Percentiles rank a stretch among this genome's conserved stretches.
Evolutionary conservation across 2,888 invertebrate species (phyloP).

Genomic region (Dromius quadrimaculatus): DNA sequence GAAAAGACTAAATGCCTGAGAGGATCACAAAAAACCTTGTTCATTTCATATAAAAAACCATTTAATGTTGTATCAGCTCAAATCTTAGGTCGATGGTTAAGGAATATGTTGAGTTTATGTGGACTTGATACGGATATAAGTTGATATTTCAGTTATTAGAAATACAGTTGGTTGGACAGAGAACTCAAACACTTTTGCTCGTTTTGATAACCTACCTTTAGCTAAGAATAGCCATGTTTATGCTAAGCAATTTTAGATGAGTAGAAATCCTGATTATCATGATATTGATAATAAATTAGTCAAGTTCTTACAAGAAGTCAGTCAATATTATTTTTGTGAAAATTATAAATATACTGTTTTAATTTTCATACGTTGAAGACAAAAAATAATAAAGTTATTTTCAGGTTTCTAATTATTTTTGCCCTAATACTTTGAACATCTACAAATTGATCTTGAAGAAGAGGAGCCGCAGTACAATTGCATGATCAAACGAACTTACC

Average conservation of each 20-base stretch:
- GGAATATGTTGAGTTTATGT: background rate
- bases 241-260: background rate
- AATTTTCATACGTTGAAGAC: too few relatives aligned
- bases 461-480: too few relatives aligned
- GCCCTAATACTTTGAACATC: background rate
- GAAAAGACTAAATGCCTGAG: background rate
- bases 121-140: background rate
- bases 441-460: too few relatives aligned
- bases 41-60: background rate
- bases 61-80: background rate
- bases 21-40: background rate
- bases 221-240: background rate
- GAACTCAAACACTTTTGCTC: slow-evolving; percentile 38
- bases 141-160: slow-evolving; percentile 28
- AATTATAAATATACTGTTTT: slow-evolving; percentile 20
- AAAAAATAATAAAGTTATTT: too few relatives aligned
- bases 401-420: too few relatives aligned
- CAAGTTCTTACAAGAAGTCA: too few relatives aligned
- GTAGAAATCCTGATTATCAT: background rate
- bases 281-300: too few relatives aligned
- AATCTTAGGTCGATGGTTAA: background rate
- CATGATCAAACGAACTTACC: too few relatives aligned
- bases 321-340: background rate
- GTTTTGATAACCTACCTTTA: slow-evolving; percentile 48
- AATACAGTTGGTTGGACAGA: slow-evolving; percentile 47